Evolutionary conservation across 35 echinoderm and acorn worm genomes (phyloP), one percentile per base, ranked within the genome.

Genomic region (Anneissia japonica): DNA sequence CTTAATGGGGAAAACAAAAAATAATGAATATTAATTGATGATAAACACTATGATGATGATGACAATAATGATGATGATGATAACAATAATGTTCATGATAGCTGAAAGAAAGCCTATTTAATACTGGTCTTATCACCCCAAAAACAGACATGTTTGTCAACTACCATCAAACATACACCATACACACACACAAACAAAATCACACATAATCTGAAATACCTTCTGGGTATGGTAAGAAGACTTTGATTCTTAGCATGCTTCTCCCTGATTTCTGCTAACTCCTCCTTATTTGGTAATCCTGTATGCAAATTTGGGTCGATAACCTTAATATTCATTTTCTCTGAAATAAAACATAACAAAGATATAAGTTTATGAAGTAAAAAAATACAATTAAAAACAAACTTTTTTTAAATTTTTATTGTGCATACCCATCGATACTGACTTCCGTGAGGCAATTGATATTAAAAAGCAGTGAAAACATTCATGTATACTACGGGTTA

Each of bases 281-380:
- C 95, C 23, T 83, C 88, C 39, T 81, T 82, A 39, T 88, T 80
- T 82, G 95, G 95, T 37, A 97, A 76, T 46, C 92, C 91, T 36
- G 80, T 77, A 38, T 88, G 75, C 23, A 86, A 37, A 29, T 77
- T 36, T 0, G 92, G 92, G 46, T 93, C 86, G 64, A 97, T 79
- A 35, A 97, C 95, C 28, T 82, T 89, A 34, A 97, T 90, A 46
- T 97, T 97, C 35, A 93, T 37, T 80, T 87, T 91, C 64, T 97
- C 95, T 97, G 88, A 35, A 81, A 28, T 16, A 72, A 80, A 97
- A 55, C 72, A 74, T 86, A 35, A 19, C 9, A 9, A 88, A 82
- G 72, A 43, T 56, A 51, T 80, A 32, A 36, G 19, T 77, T 33
- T 16, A 16, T 31, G 12, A 31, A 16, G 75, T 77, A 31, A 16